Base-by-base conservation (phyloP, 2,888 invertebrate genomes). In the Caenorhabditis sinica region DNA sequence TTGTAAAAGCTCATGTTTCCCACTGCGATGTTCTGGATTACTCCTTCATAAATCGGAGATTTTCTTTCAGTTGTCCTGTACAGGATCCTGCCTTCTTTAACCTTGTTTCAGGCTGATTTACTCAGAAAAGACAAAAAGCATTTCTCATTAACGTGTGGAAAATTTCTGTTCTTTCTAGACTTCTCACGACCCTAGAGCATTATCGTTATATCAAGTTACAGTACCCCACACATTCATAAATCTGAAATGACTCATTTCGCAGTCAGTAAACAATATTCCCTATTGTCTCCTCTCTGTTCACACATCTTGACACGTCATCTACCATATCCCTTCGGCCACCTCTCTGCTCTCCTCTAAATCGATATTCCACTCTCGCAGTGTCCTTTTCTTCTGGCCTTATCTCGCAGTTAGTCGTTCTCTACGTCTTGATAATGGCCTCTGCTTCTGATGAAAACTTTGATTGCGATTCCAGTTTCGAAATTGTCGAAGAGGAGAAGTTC, bases 381-480 rank as follows among this genome's bases (percentile, higher is more conserved):
- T 25, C 8, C 25, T 4, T 25, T 25, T n/a, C 65, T 65, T 9
- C 65, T 45, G 13, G 9, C 3, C 1, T 20, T 20, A 49, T 11
- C 40, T 9, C 15, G 9, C 28, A 30, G 17, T 15, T 49, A 11
- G 23, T 53, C 53, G 17, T 13, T n/a, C 28, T 20, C 6, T 33
- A 5, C 45, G 28, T 20, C 30, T 33, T 8, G 33, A 68, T 20
- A 5, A 23, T 43, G 33, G 15, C 33, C 43, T 40, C 58, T 33
- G 20, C 6, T 43, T 13, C 20, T 5, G 56, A 56, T 43, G 56
- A 56, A 15, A 63, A 63, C 45, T 20, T 58, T 28, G 58, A 68
- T n/a, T 51, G 36, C 23, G 68, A 68, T 53, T 53, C 68, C 15
- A 68, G 68, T 15, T 68, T 68, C 33, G 68, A 68, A 53, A 5